Percentiles rank a stretch among this genome's conserved stretches.
Conservation (phyloP, 2,113 vertebrate species). For the Gadus macrocephalus region DNA sequence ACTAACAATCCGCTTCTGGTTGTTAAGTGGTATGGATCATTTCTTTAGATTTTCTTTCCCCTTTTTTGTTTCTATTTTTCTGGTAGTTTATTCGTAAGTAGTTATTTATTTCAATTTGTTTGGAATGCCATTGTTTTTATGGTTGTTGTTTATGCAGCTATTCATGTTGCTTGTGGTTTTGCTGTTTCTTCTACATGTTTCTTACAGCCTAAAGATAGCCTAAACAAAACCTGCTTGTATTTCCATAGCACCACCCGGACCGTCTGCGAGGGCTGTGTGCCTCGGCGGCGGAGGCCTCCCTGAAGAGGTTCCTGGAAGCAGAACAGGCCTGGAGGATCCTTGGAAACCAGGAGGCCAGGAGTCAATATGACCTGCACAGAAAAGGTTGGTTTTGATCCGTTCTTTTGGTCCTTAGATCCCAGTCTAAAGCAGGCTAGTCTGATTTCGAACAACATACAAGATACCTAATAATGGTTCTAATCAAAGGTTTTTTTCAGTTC, state of each 20-base stretch:
- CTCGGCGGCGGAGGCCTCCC: constrained; percentile 17
- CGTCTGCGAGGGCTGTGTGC: constrained; percentile 33
- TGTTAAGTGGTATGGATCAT: too few relatives aligned
- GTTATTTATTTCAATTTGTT: too few relatives aligned
- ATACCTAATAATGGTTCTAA: too few relatives aligned
- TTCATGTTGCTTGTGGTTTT: too few relatives aligned
- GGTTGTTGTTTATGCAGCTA: too few relatives aligned
- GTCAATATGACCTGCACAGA: constrained; percentile 53
- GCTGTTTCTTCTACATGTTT: not conserved
- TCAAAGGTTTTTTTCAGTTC: too few relatives aligned
- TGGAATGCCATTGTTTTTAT: too few relatives aligned
- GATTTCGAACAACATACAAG: too few relatives aligned
- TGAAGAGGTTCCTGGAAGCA: constrained; percentile 50
- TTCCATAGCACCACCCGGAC: constrained; percentile 58
- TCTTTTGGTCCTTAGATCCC: not conserved
- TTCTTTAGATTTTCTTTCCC: too few relatives aligned
- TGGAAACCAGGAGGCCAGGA: constrained; percentile 37
- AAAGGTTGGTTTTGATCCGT: constrained; percentile 40
- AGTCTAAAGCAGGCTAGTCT: not conserved
- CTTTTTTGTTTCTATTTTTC: too few relatives aligned
- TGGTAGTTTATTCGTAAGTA: too few relatives aligned
- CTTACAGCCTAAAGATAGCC: not conserved
- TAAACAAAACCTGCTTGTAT: not conserved
- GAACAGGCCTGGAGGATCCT: constrained; percentile 62
- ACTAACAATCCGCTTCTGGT: too few relatives aligned